Evolutionary conservation across 1,140 invertebrate species (phyloP), one percentile per base, ranked within the genome.

Genomic region (Cotesia vestalis): DNA sequence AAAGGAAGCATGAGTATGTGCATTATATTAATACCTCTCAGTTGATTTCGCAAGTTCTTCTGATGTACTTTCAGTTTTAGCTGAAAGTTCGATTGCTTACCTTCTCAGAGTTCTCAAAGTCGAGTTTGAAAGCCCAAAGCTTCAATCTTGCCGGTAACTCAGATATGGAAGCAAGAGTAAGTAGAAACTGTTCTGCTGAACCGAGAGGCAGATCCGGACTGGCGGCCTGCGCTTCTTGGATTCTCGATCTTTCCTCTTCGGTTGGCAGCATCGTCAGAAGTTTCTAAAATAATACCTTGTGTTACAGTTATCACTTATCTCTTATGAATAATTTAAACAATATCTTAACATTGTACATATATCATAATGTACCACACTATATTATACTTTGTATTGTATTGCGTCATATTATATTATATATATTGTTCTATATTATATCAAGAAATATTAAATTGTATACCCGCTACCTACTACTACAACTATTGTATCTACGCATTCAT

Each of bases 91-190:
- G 34, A 35, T 6, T 66, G 51, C 87, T 86, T 86, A 96, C 94
- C 87, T 92, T 93, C 88, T 99, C 97, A 74, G 95, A 92, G 83
- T 94, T 95, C 85, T 99, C 97, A 86, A 98, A 99, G 88, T 99
- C 98, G 46, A 99, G 88, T 84, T 98, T 98, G 87, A 99, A 99
- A 66, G 98, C 93, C 98, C 98, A 99, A 68, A 99, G 89, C 84
- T 97, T 96, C 3, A 99, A 90, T 76, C 98, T 89, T 35, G 98
- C 97, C 34, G 95, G 92, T 55, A 99, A 90, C 87, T 99, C 97
- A 51, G 94, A 97, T 73, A 99, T 98, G 20, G 97, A 98, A 11
- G 96, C 94, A 72, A 99, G 88, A 60, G 96, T 98, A 17, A 99
- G 88, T 9, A 99, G 91, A 85, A 99, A 99, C 86, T 99, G 96